Percentiles rank a stretch among this genome's conserved stretches.
Evolutionary conservation across 2,888 invertebrate genomes (phyloP).

Genomic region (Drosophila mayaguana): DNA sequence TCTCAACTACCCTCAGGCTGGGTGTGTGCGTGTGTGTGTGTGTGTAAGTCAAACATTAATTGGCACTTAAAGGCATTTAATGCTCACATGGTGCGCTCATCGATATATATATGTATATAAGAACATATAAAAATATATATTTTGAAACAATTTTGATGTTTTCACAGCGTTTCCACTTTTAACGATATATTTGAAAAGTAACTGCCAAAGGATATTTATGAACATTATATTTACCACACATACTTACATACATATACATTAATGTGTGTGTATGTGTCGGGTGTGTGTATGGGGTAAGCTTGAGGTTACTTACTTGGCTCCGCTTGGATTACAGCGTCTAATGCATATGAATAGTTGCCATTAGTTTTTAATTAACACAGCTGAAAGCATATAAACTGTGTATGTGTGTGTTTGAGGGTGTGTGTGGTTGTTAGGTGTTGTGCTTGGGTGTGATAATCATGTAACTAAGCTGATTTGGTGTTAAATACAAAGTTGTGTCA

Average conservation of each 20-base stretch:
- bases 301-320: conserved; percentile 53
- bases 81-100: conserved; percentile 55
- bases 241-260: conserved; percentile 9
- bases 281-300: conserved; percentile 1
- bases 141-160: conserved; percentile 74
- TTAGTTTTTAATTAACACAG: conserved; percentile 52
- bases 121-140: conserved; percentile 5
- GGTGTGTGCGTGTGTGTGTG: conserved; percentile 13
- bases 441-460: conserved; percentile 27
- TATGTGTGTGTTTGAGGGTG: conserved; percentile 5
- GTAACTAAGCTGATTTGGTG: conserved; percentile 54
- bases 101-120: conserved; percentile 24
- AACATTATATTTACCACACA: conserved; percentile 19
- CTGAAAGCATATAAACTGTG: conserved; percentile 36
- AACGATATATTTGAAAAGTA: conserved; percentile 69
- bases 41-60: conserved; percentile 72
- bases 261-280: conserved; percentile 1
- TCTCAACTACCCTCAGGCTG: conserved; percentile 10
- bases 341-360: conserved; percentile 59
- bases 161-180: conserved; percentile 65
- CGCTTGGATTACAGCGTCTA: conserved; percentile 48
- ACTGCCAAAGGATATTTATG: conserved; percentile 64
- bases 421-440: conserved; percentile 19
- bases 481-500: conserved; percentile 46
- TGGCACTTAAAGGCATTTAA: conserved; percentile 77